A percentile compares a stretch with the other conserved stretches of the same genome.
Evolutionary conservation across 2,797 vertebrate species (phyloP).

Genomic region (Amblyraja radiata): DNA sequence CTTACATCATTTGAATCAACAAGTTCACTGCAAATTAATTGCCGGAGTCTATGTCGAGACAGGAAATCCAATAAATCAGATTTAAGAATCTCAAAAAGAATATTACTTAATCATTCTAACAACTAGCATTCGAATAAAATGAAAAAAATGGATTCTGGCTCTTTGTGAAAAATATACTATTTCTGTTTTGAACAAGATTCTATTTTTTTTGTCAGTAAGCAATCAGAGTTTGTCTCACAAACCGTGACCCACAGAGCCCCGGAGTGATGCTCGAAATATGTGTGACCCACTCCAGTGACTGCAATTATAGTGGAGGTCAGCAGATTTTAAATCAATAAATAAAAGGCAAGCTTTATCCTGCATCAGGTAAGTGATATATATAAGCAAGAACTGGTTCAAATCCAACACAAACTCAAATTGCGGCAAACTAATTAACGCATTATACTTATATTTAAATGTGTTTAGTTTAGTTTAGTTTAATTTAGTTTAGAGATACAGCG

Average conservation of each 20-base stretch:
- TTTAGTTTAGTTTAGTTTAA: too few relatives aligned
- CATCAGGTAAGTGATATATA: conserved; percentile 27
- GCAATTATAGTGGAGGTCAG: conserved; percentile 32
- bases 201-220: conserved; percentile 14
- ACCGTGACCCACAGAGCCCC: conserved; percentile 23
- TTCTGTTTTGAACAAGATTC: not conserved
- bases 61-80: conserved; percentile 50
- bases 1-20: conserved; percentile 49
- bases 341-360: conserved; percentile 14
- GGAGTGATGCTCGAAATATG: not conserved
- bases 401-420: not conserved
- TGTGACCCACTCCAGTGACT: conserved; percentile 32
- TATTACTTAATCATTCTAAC: conserved; percentile 50
- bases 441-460: not conserved
- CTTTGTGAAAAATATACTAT: conserved; percentile 13
- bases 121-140: conserved; percentile 42
- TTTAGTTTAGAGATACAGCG: too few relatives aligned
- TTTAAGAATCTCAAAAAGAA: conserved; percentile 43
- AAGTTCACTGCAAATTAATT: conserved; percentile 53
- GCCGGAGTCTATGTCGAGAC: conserved; percentile 44
- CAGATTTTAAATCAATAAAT: conserved; percentile 31
- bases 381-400: not conserved
- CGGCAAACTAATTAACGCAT: not conserved
- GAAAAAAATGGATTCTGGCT: not conserved
- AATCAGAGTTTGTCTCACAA: conserved; percentile 23